Conservation (phyloP, 2,797 vertebrate genomes). For the Ambastaia sidthimunki region DNA sequence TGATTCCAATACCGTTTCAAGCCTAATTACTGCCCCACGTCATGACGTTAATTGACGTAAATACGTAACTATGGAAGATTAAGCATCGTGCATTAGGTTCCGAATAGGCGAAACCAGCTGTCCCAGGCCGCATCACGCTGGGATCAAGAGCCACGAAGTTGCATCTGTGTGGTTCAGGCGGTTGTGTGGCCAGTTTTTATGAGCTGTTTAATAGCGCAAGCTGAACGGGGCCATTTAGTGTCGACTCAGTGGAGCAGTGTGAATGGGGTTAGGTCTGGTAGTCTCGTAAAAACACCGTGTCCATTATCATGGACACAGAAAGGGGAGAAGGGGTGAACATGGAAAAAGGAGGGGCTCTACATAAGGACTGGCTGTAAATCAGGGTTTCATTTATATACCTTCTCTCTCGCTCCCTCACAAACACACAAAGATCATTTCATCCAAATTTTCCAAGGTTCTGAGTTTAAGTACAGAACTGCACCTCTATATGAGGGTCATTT, state of each 20-base stretch:
- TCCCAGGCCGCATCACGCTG: constrained; percentile 63
- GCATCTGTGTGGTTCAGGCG: constrained; percentile 67
- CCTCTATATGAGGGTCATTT: constrained; percentile 13
- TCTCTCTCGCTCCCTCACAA: constrained; percentile 25
- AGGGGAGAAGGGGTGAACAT: constrained; percentile 56
- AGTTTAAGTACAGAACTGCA: not conserved
- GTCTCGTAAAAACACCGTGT: constrained; percentile 63
- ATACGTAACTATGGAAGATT: constrained; percentile 11
- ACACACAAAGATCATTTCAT: constrained; percentile 46
- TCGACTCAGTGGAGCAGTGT: constrained; percentile 51
- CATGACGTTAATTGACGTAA: not conserved
- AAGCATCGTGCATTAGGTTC: constrained; percentile 70
- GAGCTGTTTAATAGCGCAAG: constrained; percentile 76
- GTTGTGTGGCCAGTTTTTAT: constrained; percentile 74
- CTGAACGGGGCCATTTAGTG: constrained; percentile 71
- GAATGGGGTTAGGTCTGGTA: constrained; percentile 63
- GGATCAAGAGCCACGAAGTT: constrained; percentile 60
- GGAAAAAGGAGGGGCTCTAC: constrained; percentile 43
- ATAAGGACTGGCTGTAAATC: constrained; percentile 44
- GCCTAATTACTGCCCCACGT: not conserved
- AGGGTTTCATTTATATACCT: constrained; percentile 39
- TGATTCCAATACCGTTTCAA: not conserved
- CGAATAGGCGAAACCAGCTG: constrained; percentile 66
- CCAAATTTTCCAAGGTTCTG: constrained; percentile 29
- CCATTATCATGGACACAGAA: constrained; percentile 67